Base-by-base conservation (phyloP, 2,113 vertebrate species). In the Zosterops japonicus region DNA sequence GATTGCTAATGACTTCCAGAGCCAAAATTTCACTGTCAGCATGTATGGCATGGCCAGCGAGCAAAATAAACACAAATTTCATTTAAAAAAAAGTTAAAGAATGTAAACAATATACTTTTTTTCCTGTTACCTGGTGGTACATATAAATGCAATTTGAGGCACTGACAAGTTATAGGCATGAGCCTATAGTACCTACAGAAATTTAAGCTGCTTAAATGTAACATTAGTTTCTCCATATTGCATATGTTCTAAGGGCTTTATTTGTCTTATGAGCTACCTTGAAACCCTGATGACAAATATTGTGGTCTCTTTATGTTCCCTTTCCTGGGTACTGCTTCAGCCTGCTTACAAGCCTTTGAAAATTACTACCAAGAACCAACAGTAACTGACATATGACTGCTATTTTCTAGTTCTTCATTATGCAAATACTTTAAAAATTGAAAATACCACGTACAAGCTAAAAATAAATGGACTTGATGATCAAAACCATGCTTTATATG, bases 401-500 rank as follows among this genome's bases (percentile, higher is more conserved):
- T 60, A 36, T 42, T 77, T 93, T 50, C 44, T n/a, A 59, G 20
- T 90, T 80, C 83, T 70, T 92, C 72, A 44, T 44, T 41, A 94
- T 35, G 33, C 35, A 82, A 84, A 85, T 61, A 65, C 22, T 74
- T 74, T 14, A 16, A 88, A 87, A 93, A 90, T 3, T 33, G 33
- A 91, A 88, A 85, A 78, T 47, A 44, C 7, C 24, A 22, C 5
- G 42, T 35, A 28, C 0, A 4, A 85, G 61, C 52, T 81, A 88
- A 94, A 93, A 93, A 83, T 69, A 80, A 91, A 83, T 70, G 21
- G 61, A 42, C 16, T 60, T 65, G 36, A 53, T 88, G 67, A 90
- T 86, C n/a, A 83, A 83, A 95, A 18, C 18, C 5, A 6, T 41
- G 23, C 20, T 83, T 88, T 80, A 3, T 39, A 70, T 36, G 50